These are phyloP conservation scores for Cantharis nigra DNA, from an alignment of 2,888 invertebrate genomes.

Conservation along the genomic window DNA sequence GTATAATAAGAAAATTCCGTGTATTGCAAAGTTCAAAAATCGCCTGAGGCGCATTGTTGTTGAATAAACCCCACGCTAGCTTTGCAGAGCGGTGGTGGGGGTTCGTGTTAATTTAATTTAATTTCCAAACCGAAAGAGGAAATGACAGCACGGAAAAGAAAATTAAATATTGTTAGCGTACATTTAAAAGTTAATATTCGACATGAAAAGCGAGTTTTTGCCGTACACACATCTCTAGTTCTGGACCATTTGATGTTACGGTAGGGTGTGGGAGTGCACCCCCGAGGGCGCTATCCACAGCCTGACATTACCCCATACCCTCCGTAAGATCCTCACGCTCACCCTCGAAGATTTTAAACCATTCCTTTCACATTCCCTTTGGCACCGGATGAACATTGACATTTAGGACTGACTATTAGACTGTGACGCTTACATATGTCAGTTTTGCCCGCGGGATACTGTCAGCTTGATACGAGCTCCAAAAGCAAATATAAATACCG, in stretches of 20 bases:
- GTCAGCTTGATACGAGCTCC: constrained; percentile 39
- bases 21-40: neutral
- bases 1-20: neutral
- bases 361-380: constrained; percentile 35
- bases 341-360: constrained; percentile 32
- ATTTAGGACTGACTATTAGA: constrained; percentile 50
- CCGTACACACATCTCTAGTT: constrained; percentile 32
- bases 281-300: constrained; percentile 36
- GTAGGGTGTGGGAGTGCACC: constrained; percentile 36
- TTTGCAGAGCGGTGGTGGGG: neutral
- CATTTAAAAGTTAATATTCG: neutral
- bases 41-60: neutral
- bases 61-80: neutral
- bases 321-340: constrained; percentile 29
- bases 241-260: constrained; percentile 39
- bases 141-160: neutral
- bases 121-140: neutral
- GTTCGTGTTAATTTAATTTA: constrained; percentile 15
- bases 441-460: constrained; percentile 35
- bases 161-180: neutral
- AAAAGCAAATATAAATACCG: constrained; percentile 46
- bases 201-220: constrained; percentile 1
- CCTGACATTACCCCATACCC: constrained; percentile 40
- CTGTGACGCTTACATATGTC: constrained; percentile 45
- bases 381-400: constrained; percentile 48